Conservation (phyloP, 2,888 invertebrate species). For the Tenodera sinensis region DNA sequence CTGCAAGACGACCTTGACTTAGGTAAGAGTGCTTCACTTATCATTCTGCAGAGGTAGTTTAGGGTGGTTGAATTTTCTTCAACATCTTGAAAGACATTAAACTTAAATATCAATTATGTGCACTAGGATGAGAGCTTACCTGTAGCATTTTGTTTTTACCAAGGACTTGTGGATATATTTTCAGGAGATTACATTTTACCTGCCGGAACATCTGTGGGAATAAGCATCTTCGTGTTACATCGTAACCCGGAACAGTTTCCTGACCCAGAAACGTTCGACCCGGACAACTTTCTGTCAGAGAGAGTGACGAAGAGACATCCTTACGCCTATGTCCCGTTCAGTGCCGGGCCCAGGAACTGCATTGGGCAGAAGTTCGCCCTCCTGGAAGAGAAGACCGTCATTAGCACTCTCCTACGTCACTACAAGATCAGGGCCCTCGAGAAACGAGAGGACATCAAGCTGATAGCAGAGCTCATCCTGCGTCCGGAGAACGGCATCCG, state of each 20-base stretch:
- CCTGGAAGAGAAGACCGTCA: slow-evolving; percentile 36
- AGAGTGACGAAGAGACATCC: slow-evolving; percentile 43
- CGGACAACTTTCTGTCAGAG: slow-evolving; percentile 66
- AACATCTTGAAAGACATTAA: too few species aligned
- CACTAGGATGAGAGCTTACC: too few species aligned
- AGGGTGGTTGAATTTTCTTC: too few species aligned
- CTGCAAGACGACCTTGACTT: slow-evolving; percentile 49
- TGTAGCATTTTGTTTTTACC: too few species aligned
- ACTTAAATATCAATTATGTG: too few species aligned
- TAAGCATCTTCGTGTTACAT: slow-evolving; percentile 61
- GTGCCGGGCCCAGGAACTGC: slow-evolving; percentile 40
- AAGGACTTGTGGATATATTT: too few species aligned
- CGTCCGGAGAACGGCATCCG: slow-evolving; percentile 16
- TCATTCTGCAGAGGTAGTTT: too few species aligned
- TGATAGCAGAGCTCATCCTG: slow-evolving; percentile 15
- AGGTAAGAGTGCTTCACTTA: slow-evolving; percentile 39
- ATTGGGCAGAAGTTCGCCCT: slow-evolving; percentile 37
- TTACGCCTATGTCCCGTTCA: background rate
- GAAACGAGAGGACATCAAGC: background rate
- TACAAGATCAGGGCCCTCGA: slow-evolving; percentile 1
- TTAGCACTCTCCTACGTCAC: slow-evolving; percentile 33
- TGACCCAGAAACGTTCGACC: slow-evolving; percentile 63
- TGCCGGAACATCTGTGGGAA: slow-evolving; percentile 47
- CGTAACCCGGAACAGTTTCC: slow-evolving; percentile 48
- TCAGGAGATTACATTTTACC: slow-evolving; percentile 52